Base-by-base conservation (phyloP, 1,140 invertebrate genomes). In the silkworm (Bombyx mori) region DNA sequence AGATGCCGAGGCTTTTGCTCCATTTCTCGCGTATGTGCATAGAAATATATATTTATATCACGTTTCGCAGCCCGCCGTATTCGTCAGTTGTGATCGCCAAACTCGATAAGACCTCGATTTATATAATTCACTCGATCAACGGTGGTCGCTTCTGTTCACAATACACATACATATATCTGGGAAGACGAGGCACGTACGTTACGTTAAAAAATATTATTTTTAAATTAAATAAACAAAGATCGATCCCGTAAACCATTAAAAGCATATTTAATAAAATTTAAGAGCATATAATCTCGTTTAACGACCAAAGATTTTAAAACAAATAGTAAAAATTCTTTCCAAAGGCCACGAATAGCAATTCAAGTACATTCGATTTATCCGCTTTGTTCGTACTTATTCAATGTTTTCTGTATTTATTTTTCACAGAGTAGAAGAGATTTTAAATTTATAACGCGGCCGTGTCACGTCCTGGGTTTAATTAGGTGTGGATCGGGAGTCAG, bases 31-130 rank as follows among this genome's bases (percentile, higher is more conserved):
- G 74, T 78, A 77, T 82, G 76, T 79, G 75, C 83, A 83, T 85
- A 78, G 82, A 79, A 84, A 82, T 79, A 75, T 68, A 78, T 81
- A 81, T 86, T 86, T 85, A 85, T 86, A 83, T 79, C 62, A 72
- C 74, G 73, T 76, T 66, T 74, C 69, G 56, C 57, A 52, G 63
- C 62, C 65, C 62, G 69, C 58, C 69, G 60, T 71, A 61, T 56
- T 70, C 68, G 75, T 77, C 68, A 63, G 65, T 68, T 66, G 76
- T 77, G 80, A 86, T 86, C 69, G 72, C 66, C 65, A 64, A 77
- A 78, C 75, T 82, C 83, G 83, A 86, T 86, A 82, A 85, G 67
- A 71, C 71, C 55, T 77, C 71, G 76, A 83, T 83, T 86, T 86
- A 85, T 86, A 83, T 81, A 79, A 81, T 79, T 81, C 69, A 68